Base-by-base conservation (phyloP, 2,888 invertebrate genomes). In the Griposia aprilina region DNA sequence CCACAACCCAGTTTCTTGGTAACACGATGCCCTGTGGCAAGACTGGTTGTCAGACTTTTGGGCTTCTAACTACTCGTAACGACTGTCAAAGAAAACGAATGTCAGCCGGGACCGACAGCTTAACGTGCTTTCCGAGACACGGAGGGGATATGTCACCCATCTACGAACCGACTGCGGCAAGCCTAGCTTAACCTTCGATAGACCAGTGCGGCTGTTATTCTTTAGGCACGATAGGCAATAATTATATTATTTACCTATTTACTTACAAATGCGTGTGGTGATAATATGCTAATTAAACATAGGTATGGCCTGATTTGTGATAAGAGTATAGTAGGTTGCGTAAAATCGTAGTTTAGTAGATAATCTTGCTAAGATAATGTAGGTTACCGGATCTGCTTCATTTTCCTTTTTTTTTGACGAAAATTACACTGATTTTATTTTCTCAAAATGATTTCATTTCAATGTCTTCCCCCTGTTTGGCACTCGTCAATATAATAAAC, bases 321-420 rank as follows among this genome's bases (percentile, higher is more conserved):
- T 82, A 80, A 82, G 57, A 76, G n/a, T 55, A 59, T 52, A 63
- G 76, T 76, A 82, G 68, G 67, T 45, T 63, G 62, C 50, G 66
- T 30, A 45, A 63, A 65, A 70, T 45, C 55, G 41, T 59, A 60
- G 45, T 66, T 48, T n/a, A 10, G 23, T 45, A 57, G 41, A 78
- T 78, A 67, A 78, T 78, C 52, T 68, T 52, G 20, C 36, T 20
- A 8, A 62, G 78, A 78, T 68, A 68, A 36, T 55, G 17, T 36
- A 36, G 41, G 17, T 66, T 30, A 50, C 23, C 78, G 50, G 50
- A 77, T 41, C 59, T 66, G 50, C 17, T 52, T 41, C 2, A 41
- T 26, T 26, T 52, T 55, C 48, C 8, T 30, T 0, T 3, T 26
- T 45, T 23, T 26, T n/a, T 59, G 20, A 59, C 15, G 20, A 20